Evolutionary conservation across 2,797 vertebrate species (phyloP), one percentile per base, ranked within the genome.

Genomic region (Ceryle rudis): DNA sequence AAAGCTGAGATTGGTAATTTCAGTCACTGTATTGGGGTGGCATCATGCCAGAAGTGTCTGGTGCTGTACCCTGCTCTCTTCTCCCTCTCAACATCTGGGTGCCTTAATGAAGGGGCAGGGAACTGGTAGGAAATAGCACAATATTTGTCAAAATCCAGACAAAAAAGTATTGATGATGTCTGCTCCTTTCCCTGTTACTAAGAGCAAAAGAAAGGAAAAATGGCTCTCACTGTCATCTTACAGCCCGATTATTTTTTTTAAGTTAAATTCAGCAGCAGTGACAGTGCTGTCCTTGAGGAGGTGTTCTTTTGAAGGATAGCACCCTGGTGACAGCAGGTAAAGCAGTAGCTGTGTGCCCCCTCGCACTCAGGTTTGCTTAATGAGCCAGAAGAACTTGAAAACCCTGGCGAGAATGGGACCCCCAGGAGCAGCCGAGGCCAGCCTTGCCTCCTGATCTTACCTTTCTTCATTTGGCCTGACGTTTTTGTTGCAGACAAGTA

Each of bases 351-450:
- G 72, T 22, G 4, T 93, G 82, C 66, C 55, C 71, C 89, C 79
- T 90, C 89, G 73, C 52, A 28, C 91, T 97, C 90, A 93, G 65
- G 74, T 95, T 96, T 97, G 97, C 90, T 96, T 96, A 97, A 97
- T 97, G 97, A 97, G 88, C 91, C 97, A 95, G 94, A 97, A 97
- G 96, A 88, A 90, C 90, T 82, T 77, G 95, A 85, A 97, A 96
- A 80, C 65, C 67, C 93, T 54, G 81, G 90, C 1, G 3, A 89
- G 94, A 96, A 97, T 96, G 88, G 80, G 93, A 95, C 96, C 97
- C 96, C 61, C 79, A 97, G 95, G 97, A 97, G 58, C 81, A 91
- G 62, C 81, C 0, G 5, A 91, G 92, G 89, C 86, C 73, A 92
- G 80, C 61, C 92, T 95, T 0, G 2, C 81, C 90, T 92, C 89